Conservation (phyloP, 2,113 vertebrate genomes). For the Catharus minimus region DNA sequence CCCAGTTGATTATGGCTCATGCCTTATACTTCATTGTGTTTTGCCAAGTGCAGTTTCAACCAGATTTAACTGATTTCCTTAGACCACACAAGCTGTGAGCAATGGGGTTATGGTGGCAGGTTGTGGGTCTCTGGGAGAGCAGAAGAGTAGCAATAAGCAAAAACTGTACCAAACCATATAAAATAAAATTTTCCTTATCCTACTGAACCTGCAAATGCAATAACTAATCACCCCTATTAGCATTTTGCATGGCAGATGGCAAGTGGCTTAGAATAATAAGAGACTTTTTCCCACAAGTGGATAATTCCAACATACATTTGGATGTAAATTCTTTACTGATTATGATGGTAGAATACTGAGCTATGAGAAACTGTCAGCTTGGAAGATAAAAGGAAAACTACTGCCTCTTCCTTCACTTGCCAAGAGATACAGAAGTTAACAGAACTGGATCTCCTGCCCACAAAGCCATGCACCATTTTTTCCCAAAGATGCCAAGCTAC, state of each 20-base stretch:
- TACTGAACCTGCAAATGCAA: background rate
- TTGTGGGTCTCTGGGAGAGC: background rate
- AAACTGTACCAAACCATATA: background rate
- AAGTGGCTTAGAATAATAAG: slow-evolving; percentile 35
- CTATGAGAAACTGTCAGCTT: slow-evolving; percentile 33
- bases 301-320: slow-evolving; percentile 31
- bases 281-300: slow-evolving; percentile 29
- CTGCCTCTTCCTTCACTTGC: slow-evolving; percentile 23
- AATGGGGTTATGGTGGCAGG: background rate
- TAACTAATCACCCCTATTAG: slow-evolving; percentile 18
- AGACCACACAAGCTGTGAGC: background rate
- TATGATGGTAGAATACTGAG: slow-evolving; percentile 11
- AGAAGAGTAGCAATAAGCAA: background rate
- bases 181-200: background rate
- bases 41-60: background rate
- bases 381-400: slow-evolving; percentile 51
- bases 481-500: slow-evolving; percentile 43
- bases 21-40: background rate
- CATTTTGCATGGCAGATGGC: slow-evolving; percentile 36
- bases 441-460: slow-evolving; percentile 47
- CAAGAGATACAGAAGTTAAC: slow-evolving; percentile 43
- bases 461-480: slow-evolving; percentile 31
- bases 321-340: slow-evolving; percentile 39
- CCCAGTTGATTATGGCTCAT: background rate
- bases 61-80: background rate